A percentile compares a stretch with the other conserved stretches of the same genome.
Evolutionary conservation across 2,888 invertebrate genomes (phyloP).

Genomic region (Melanostoma scalare): DNA sequence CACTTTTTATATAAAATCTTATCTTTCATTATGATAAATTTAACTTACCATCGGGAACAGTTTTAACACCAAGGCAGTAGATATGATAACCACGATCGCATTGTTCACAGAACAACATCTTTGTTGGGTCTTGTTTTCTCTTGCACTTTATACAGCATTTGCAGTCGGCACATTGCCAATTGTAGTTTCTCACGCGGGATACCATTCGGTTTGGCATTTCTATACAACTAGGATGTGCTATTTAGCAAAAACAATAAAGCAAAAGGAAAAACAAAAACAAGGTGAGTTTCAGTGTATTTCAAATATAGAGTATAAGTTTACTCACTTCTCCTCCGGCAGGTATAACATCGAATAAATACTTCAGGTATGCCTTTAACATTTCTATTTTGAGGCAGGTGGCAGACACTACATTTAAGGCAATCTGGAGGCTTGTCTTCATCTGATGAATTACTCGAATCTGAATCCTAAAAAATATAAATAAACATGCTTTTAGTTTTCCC

Average conservation of each 20-base stretch:
- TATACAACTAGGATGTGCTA: slow-evolving; percentile 93
- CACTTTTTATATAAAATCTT: background rate
- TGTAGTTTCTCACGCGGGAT: slow-evolving; percentile 91
- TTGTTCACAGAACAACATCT: slow-evolving; percentile 96
- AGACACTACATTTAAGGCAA: slow-evolving; percentile 84
- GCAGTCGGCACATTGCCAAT: slow-evolving; percentile 97
- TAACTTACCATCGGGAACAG: slow-evolving; percentile 89
- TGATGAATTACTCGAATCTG: slow-evolving; percentile 73
- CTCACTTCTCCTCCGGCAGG: slow-evolving; percentile 84
- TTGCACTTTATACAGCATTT: slow-evolving; percentile 94
- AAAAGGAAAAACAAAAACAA: background rate
- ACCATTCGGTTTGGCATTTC: slow-evolving; percentile 93
- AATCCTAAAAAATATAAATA: slow-evolving; percentile 44
- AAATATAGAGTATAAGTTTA: background rate
- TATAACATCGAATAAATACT: slow-evolving; percentile 85
- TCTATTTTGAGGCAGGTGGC: slow-evolving; percentile 84
- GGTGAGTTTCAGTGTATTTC: background rate
- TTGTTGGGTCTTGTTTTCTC: slow-evolving; percentile 91
- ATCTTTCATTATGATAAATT: background rate
- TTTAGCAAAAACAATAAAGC: slow-evolving; percentile 72
- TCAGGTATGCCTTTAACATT: slow-evolving; percentile 85
- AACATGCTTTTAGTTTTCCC: no score
- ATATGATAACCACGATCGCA: slow-evolving; percentile 97
- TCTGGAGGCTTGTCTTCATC: slow-evolving; percentile 77
- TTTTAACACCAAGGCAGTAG: slow-evolving; percentile 92